Evolutionary conservation across 2,888 invertebrate genomes (phyloP).

Genomic region (Graphium colonna): DNA sequence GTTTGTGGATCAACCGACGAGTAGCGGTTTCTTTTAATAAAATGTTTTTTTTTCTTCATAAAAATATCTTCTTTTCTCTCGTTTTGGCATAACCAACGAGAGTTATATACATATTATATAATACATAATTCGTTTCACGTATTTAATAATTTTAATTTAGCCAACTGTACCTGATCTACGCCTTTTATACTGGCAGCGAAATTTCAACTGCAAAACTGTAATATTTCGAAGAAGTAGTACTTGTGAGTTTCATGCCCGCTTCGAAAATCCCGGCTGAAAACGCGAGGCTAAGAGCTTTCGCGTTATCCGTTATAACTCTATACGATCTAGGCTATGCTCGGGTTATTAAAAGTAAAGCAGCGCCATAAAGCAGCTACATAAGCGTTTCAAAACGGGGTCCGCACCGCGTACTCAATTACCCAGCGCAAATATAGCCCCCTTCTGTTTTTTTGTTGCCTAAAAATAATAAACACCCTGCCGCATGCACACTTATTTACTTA

Average conservation of each 20-base stretch:
- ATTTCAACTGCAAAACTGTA: no score
- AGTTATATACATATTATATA: no score
- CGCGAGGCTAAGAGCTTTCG: conserved; percentile 27
- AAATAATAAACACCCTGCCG: conserved; percentile 37
- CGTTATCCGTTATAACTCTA: conserved; percentile 3
- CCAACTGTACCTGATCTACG: no score
- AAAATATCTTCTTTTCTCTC: no score
- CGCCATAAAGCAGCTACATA: conserved; percentile 11
- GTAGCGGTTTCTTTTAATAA: no score
- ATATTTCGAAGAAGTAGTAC: no score
- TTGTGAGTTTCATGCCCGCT: conserved; percentile 1
- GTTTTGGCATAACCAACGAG: no score
- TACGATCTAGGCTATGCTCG: neutral
- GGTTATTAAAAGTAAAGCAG: conserved; percentile 11
- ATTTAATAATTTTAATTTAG: no score
- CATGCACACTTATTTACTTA: conserved; percentile 53
- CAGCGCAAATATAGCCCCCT: conserved; percentile 32
- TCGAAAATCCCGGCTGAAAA: conserved; percentile 7
- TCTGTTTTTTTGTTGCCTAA: conserved; percentile 31
- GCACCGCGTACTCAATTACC: conserved; percentile 33
- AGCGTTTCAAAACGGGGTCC: conserved; percentile 20
- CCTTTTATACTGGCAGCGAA: no score
- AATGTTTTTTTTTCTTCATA: no score
- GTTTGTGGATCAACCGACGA: no score
- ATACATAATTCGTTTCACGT: no score